Conservation (phyloP, 1,140 invertebrate genomes). For the Sesamia nonagrioides region DNA sequence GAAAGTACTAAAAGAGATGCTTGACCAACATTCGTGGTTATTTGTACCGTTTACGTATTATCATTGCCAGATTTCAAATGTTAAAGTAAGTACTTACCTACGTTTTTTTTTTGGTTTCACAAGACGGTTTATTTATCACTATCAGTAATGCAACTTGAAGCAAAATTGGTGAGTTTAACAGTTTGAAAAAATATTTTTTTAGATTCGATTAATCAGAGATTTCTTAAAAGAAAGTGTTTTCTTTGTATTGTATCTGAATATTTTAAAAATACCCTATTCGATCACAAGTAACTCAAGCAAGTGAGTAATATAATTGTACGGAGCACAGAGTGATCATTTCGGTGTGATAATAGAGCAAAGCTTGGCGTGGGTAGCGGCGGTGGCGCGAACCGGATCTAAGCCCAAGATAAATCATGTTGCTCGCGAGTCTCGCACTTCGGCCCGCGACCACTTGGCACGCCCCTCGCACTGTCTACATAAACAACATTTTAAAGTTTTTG, state of each 20-base stretch:
- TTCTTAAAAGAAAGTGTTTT: constrained; percentile 29
- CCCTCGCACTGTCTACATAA: constrained; percentile 47
- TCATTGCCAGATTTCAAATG: constrained; percentile 25
- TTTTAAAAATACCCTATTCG: constrained; percentile 38
- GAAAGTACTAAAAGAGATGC: constrained; percentile 59
- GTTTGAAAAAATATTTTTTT: constrained; percentile 2
- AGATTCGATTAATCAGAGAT: constrained; percentile 24
- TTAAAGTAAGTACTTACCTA: constrained; percentile 40
- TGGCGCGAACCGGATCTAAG: constrained; percentile 76
- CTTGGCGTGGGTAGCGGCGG: constrained; percentile 71
- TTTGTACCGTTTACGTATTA: constrained; percentile 47
- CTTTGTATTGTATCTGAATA: constrained; percentile 29
- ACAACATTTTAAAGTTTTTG: not conserved
- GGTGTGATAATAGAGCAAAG: constrained; percentile 75
- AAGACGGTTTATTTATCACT: constrained; percentile 33
- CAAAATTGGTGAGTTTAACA: not conserved
- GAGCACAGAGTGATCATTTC: constrained; percentile 70
- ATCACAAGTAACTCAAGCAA: constrained; percentile 58
- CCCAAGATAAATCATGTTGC: constrained; percentile 75
- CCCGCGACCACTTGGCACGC: constrained; percentile 23
- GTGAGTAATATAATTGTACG: constrained; percentile 64
- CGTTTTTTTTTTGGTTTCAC: not conserved
- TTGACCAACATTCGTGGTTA: constrained; percentile 61
- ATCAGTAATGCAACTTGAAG: constrained; percentile 2
- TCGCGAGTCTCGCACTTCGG: constrained; percentile 53